These are phyloP conservation scores for Phaedon cochleariae DNA, from an alignment of 2,888 invertebrate species.

Conservation along the genomic window DNA sequence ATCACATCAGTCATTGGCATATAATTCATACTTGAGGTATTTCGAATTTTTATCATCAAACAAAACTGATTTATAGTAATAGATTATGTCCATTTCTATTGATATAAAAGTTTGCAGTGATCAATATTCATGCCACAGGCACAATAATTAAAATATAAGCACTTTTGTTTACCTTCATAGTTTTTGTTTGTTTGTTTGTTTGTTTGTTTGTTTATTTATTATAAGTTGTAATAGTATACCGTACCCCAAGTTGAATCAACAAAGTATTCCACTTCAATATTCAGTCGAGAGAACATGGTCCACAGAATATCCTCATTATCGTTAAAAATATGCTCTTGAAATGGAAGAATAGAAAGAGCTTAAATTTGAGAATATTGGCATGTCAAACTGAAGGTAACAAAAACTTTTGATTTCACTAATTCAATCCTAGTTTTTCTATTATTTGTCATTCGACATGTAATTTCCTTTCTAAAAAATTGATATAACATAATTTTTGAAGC, in stretches of 20 bases:
- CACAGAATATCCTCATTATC: too few relatives aligned
- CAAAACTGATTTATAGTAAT: slow-evolving; percentile 18
- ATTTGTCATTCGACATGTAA: too few relatives aligned
- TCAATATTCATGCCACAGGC: not conserved
- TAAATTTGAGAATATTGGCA: too few relatives aligned
- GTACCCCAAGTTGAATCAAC: not conserved
- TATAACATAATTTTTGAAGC: too few relatives aligned
- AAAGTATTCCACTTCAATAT: not conserved
- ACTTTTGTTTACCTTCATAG: not conserved
- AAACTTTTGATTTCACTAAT: too few relatives aligned
- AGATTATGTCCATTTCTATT: slow-evolving; percentile 16
- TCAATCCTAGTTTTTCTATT: too few relatives aligned
- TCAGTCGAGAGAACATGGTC: too few relatives aligned
- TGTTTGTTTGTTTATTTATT: not conserved
- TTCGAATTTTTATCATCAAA: not conserved
- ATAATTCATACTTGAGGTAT: not conserved
- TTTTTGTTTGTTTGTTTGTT: too few relatives aligned
- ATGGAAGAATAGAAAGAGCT: too few relatives aligned
- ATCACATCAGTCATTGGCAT: not conserved
- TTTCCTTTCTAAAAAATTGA: too few relatives aligned
- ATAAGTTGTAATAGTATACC: not conserved
- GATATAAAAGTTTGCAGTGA: slow-evolving; percentile 6
- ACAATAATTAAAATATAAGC: not conserved
- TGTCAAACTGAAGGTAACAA: too few relatives aligned
- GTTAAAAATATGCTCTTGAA: too few relatives aligned